Conservation (phyloP, 2,113 vertebrate genomes). For the Pampusana beccarii region DNA sequence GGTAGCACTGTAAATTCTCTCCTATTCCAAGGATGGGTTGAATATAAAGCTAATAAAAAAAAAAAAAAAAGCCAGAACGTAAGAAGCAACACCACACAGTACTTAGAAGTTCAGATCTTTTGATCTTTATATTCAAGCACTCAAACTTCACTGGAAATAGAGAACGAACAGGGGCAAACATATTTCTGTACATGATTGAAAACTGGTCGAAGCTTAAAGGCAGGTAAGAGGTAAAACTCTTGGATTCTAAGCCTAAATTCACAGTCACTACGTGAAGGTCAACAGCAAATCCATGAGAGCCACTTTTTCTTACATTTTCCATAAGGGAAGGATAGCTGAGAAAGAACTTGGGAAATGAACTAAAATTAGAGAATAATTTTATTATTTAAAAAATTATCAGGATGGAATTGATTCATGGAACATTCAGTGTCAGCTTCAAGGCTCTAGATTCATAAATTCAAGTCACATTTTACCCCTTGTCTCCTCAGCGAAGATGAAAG, state of each 20-base stretch:
- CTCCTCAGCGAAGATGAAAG: slow-evolving; percentile 24
- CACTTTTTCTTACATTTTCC: not conserved
- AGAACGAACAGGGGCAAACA: not conserved
- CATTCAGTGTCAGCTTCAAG: not conserved
- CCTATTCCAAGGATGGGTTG: slow-evolving; percentile 86
- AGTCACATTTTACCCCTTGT: slow-evolving; percentile 5
- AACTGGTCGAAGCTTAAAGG: not conserved
- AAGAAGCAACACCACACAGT: not conserved
- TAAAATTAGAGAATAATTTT: not conserved
- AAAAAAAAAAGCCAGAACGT: not conserved
- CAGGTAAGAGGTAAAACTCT: not conserved
- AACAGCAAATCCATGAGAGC: not conserved
- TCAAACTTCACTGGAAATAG: not conserved
- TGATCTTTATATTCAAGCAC: not conserved
- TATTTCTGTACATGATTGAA: not conserved
- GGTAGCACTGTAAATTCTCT: slow-evolving; percentile 85
- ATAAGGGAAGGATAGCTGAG: not conserved
- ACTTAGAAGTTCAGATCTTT: not conserved
- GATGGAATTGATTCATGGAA: not conserved
- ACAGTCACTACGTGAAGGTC: not conserved
- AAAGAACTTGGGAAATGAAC: not conserved
- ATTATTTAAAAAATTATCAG: not conserved
- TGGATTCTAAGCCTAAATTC: not conserved
- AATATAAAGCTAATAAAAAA: slow-evolving; percentile 87
- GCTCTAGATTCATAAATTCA: slow-evolving; percentile 7